Percentiles rank a stretch among this genome's conserved stretches.
Conservation (phyloP, 2,113 vertebrate genomes). For the Neodontobutis hainanensis region DNA sequence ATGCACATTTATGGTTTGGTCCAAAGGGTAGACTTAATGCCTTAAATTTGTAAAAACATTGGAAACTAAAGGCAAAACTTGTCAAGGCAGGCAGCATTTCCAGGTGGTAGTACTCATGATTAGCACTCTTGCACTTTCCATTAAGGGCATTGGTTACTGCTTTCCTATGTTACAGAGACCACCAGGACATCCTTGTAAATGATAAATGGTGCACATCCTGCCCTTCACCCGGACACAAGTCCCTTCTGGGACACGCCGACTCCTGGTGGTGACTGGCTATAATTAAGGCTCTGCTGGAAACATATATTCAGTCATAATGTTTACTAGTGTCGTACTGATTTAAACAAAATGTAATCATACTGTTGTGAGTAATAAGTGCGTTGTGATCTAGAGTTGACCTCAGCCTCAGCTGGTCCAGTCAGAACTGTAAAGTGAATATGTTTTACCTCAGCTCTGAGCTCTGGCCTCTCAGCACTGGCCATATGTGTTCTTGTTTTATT, state of each 20-base stretch:
- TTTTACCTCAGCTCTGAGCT: too few relatives aligned
- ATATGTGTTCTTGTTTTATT: too few relatives aligned
- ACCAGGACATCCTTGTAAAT: constrained; percentile 5
- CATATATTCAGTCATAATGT: background rate
- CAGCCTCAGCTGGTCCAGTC: too few relatives aligned
- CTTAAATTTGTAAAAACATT: too few relatives aligned
- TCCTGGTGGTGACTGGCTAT: background rate
- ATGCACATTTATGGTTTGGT: too few relatives aligned
- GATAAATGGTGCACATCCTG: constrained; percentile 3
- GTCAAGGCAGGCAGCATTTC: background rate
- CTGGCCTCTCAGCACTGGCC: too few relatives aligned
- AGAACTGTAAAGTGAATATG: too few relatives aligned
- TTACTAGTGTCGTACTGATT: background rate
- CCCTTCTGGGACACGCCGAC: background rate
- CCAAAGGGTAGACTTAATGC: too few relatives aligned
- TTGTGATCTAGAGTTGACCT: too few relatives aligned
- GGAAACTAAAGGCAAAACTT: too few relatives aligned
- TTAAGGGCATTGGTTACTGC: background rate
- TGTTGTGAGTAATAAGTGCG: too few relatives aligned
- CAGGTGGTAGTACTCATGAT: background rate
- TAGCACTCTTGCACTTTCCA: background rate
- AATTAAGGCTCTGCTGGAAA: background rate
- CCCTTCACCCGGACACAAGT: background rate
- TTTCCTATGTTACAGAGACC: constrained; percentile 4
- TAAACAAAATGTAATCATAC: too few relatives aligned